Evolutionary conservation across 2,797 vertebrate genomes (phyloP).

Genomic region (Pseudochaenichthys georgianus): DNA sequence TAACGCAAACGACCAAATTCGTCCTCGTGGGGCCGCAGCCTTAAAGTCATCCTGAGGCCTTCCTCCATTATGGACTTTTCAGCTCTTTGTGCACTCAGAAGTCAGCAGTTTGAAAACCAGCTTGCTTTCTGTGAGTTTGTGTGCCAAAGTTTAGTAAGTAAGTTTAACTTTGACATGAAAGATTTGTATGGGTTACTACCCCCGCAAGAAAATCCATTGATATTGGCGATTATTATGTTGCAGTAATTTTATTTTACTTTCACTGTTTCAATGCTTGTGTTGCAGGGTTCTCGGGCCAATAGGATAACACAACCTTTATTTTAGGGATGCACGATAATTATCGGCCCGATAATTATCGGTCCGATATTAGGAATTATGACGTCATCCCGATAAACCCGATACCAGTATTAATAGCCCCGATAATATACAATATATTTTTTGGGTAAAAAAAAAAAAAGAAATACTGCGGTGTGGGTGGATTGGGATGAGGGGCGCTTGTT

Average conservation of each 20-base stretch:
- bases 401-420: too few relatives aligned
- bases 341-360: too few relatives aligned
- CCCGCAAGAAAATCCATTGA: neutral
- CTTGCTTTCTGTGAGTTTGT: neutral
- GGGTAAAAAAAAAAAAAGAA: too few relatives aligned
- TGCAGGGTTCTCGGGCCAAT: neutral
- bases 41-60: neutral
- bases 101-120: neutral
- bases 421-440: too few relatives aligned
- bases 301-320: slow-evolving; percentile 25
- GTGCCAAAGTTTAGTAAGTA: neutral
- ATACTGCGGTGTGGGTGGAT: too few relatives aligned
- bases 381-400: too few relatives aligned
- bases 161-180: neutral
- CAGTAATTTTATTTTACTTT: neutral
- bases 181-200: neutral
- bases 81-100: neutral
- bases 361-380: too few relatives aligned
- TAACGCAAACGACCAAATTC: too few relatives aligned
- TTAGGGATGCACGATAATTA: neutral
- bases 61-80: neutral
- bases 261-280: neutral
- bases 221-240: neutral
- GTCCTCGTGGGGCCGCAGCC: too few relatives aligned
- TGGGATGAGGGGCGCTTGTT: too few relatives aligned